phyloP scores from a whole-genome alignment of 2,888 invertebrate species.

The Esperia sulphurella region DNA sequence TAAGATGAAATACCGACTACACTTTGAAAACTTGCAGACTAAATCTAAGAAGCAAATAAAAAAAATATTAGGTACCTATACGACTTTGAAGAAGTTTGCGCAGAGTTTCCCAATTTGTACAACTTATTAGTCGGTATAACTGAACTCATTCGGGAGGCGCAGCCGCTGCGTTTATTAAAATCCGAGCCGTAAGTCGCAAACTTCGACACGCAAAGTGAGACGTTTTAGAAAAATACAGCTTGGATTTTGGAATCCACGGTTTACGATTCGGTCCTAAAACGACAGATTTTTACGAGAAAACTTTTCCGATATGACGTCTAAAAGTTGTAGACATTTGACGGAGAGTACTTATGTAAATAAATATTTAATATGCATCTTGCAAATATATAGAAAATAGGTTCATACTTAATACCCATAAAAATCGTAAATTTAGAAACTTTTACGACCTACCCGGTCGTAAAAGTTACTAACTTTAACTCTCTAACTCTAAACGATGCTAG shows the following conservation, averaged over 20 bases:
- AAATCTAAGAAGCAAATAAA: too few relatives aligned
- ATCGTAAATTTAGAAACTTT: too few relatives aligned
- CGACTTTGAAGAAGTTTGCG: too few relatives aligned
- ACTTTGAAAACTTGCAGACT: too few relatives aligned
- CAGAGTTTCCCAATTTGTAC: slow-evolving; percentile 16
- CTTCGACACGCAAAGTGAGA: slow-evolving; percentile 44
- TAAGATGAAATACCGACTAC: too few relatives aligned
- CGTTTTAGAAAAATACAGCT: slow-evolving; percentile 42
- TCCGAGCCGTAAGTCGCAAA: slow-evolving; percentile 47
- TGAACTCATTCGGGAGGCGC: slow-evolving; percentile 34
- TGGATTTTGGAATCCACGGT: slow-evolving; percentile 44
- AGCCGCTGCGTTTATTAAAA: slow-evolving; percentile 54
- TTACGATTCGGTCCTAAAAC: slow-evolving; percentile 52
- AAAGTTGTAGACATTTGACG: slow-evolving; percentile 32
- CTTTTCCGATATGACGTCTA: slow-evolving; percentile 51
- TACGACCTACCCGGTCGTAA: too few relatives aligned
- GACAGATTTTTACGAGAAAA: slow-evolving; percentile 60
- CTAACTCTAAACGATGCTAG: too few relatives aligned
- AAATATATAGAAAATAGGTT: neutral
- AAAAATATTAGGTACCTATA: too few relatives aligned
- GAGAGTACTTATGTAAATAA: slow-evolving; percentile 36
- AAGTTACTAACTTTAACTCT: too few relatives aligned
- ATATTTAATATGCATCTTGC: slow-evolving; percentile 19
- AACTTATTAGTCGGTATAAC: slow-evolving; percentile 33
- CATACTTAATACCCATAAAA: too few relatives aligned